phyloP scores from a whole-genome alignment of 2,888 invertebrate genomes.

The Drosophila ustulata region DNA sequence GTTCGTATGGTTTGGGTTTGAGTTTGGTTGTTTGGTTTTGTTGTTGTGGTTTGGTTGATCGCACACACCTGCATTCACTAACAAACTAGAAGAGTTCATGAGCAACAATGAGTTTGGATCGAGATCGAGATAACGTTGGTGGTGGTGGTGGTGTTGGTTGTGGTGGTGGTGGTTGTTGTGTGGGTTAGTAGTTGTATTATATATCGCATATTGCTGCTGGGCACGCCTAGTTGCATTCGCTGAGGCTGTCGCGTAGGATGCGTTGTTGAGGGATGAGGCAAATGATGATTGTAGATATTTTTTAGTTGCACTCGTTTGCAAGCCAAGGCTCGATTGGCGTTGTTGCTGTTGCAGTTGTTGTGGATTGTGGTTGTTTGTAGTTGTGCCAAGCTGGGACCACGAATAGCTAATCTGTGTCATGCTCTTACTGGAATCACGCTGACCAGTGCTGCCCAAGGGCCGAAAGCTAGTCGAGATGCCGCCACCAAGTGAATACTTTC shows the following conservation, averaged over 20 bases:
- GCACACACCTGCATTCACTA: conserved; percentile 85
- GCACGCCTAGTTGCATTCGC: conserved; percentile 81
- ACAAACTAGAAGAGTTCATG: conserved; percentile 84
- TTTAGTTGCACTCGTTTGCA: conserved; percentile 84
- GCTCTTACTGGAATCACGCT: conserved; percentile 85
- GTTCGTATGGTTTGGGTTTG: conserved; percentile 27
- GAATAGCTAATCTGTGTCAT: conserved; percentile 85
- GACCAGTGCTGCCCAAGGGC: conserved; percentile 81
- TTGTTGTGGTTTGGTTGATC: conserved; percentile 58
- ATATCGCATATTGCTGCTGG: conserved; percentile 81
- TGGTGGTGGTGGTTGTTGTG: conserved; percentile 72
- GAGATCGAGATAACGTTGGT: conserved; percentile 82
- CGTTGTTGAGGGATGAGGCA: conserved; percentile 74
- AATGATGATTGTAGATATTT: conserved; percentile 85
- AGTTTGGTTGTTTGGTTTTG: conserved; percentile 29
- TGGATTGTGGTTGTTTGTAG: conserved; percentile 39
- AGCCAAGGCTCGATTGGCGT: conserved; percentile 81
- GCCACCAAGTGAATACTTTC: conserved; percentile 80
- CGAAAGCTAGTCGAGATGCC: conserved; percentile 82
- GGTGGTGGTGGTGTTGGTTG: conserved; percentile 75
- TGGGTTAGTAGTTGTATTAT: conserved; percentile 53
- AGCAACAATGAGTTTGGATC: conserved; percentile 84
- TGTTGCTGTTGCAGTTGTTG: conserved; percentile 54
- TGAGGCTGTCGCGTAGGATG: conserved; percentile 59
- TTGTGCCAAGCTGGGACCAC: conserved; percentile 73